Conservation (phyloP, 1,140 invertebrate genomes). For the Aphelenchoides besseyi region DNA sequence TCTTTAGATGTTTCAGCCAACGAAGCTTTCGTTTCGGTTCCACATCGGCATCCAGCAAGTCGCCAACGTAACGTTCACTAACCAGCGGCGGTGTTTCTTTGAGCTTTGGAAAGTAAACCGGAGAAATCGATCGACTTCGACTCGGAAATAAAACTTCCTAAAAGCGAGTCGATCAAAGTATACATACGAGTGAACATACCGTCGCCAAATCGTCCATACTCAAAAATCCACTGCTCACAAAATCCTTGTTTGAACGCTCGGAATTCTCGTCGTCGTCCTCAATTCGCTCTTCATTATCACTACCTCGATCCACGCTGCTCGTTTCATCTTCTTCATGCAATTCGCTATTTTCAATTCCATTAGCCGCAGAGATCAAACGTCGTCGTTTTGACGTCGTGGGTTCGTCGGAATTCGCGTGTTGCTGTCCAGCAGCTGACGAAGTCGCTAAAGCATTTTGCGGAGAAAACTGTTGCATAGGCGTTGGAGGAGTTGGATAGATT, state of each 20-base stretch:
- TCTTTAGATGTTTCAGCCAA: constrained; percentile 10
- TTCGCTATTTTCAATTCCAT: neutral
- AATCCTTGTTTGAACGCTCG: neutral
- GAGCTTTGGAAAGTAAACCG: neutral
- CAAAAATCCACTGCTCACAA: neutral
- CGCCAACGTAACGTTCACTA: constrained; percentile 3
- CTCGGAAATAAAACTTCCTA: neutral
- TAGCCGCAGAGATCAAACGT: neutral
- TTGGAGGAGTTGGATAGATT: constrained; percentile 48
- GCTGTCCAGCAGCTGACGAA: constrained; percentile 13
- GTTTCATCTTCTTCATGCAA: neutral
- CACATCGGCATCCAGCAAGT: neutral
- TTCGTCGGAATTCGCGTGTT: neutral
- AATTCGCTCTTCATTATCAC: neutral
- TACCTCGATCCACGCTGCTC: neutral
- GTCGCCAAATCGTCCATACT: constrained; percentile 5
- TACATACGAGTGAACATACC: neutral
- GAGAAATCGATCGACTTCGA: neutral
- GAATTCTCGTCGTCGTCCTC: neutral
- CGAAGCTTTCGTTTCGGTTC: neutral
- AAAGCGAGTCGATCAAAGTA: neutral
- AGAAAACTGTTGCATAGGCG: constrained; percentile 51
- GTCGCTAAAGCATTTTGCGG: constrained; percentile 38
- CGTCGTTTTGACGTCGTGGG: neutral
- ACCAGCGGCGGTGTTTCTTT: neutral